Percentiles rank a stretch among this genome's conserved stretches.
phyloP scores from a whole-genome alignment of 92 coral and sea anemone genomes.

The Hydrozoanthus gracilis region DNA sequence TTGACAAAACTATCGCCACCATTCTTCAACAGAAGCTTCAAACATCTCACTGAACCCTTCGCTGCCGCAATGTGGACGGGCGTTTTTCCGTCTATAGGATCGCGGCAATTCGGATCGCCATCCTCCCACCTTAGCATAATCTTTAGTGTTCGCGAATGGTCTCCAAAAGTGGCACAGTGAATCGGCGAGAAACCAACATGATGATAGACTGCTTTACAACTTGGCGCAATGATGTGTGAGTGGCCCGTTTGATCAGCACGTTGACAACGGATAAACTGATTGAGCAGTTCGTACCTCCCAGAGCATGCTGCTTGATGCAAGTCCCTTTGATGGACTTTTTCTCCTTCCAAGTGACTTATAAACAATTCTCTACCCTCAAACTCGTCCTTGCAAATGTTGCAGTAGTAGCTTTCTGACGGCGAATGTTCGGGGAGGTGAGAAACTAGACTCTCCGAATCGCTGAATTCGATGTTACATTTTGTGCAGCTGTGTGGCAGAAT shows the following conservation, averaged over 20 bases:
- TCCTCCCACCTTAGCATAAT: slow-evolving; percentile 61
- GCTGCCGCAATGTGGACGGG: slow-evolving; percentile 63
- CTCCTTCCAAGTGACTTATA: slow-evolving; percentile 39
- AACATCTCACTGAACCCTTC: slow-evolving; percentile 43
- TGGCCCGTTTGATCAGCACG: slow-evolving; percentile 46
- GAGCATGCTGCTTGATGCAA: slow-evolving; percentile 62
- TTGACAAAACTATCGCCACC: slow-evolving; percentile 48
- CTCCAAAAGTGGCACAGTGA: slow-evolving; percentile 59
- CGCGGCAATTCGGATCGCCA: slow-evolving; percentile 52
- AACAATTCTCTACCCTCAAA: slow-evolving; percentile 25
- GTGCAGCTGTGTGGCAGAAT: slow-evolving; percentile 13
- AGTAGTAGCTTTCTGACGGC: slow-evolving; percentile 4
- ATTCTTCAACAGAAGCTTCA: slow-evolving; percentile 47
- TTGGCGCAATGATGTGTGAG: slow-evolving; percentile 32
- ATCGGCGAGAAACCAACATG: slow-evolving; percentile 47
- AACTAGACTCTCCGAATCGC: slow-evolving; percentile 8
- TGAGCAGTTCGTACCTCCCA: slow-evolving; percentile 41
- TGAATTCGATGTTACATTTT: neutral
- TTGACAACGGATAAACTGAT: slow-evolving; percentile 32
- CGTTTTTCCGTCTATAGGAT: slow-evolving; percentile 44
- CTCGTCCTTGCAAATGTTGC: slow-evolving; percentile 23
- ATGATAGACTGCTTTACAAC: neutral
- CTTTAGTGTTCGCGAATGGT: slow-evolving; percentile 50
- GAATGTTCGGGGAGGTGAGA: slow-evolving; percentile 12
- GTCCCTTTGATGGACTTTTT: slow-evolving; percentile 44